Conservation (phyloP, 1,140 invertebrate genomes). For the roundworm (Caenorhabditis elegans) region DNA sequence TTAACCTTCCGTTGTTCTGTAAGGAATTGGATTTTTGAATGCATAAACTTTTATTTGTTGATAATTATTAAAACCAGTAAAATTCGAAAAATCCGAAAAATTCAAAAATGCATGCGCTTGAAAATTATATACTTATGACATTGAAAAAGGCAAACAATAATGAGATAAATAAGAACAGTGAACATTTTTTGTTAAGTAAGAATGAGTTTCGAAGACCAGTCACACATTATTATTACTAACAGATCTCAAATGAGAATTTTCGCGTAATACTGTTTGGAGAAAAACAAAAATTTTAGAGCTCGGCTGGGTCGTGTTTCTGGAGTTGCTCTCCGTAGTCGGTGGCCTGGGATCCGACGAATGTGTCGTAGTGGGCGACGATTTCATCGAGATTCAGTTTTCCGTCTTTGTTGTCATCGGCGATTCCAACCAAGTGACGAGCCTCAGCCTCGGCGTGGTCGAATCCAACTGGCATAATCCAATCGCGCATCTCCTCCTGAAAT, state of each 20-base stretch:
- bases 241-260: slow-evolving; percentile 11
- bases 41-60: background rate
- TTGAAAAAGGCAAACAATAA: background rate
- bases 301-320: slow-evolving; percentile 78
- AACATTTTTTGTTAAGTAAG: background rate
- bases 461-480: slow-evolving; percentile 92
- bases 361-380: slow-evolving; percentile 90
- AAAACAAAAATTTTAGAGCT: slow-evolving; percentile 52
- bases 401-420: slow-evolving; percentile 87
- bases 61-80: background rate
- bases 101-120: background rate
- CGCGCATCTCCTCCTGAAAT: slow-evolving; percentile 74
- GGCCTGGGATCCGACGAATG: slow-evolving; percentile 96
- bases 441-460: slow-evolving; percentile 96
- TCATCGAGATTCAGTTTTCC: slow-evolving; percentile 86
- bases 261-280: background rate
- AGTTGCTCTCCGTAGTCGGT: slow-evolving; percentile 97
- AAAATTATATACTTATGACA: background rate
- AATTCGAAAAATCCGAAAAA: background rate
- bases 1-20: background rate
- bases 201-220: background rate
- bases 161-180: background rate
- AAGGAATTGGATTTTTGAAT: background rate
- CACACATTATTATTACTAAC: slow-evolving; percentile 23
- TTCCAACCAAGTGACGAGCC: slow-evolving; percentile 88